Conservation (phyloP, 2,888 invertebrate species). For the Neoaliturus tenellus region DNA sequence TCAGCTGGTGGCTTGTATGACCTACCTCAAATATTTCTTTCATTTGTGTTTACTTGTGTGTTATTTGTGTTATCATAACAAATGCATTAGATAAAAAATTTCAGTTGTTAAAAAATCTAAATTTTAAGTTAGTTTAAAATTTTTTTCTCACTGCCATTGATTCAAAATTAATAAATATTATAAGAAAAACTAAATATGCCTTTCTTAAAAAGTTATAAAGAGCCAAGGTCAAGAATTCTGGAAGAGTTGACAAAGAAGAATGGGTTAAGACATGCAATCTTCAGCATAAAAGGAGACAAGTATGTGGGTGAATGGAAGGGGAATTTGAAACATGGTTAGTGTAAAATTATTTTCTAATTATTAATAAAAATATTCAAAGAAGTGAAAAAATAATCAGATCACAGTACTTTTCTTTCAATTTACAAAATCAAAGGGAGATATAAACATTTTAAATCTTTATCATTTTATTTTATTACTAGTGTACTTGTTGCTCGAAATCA, state of each 20-base stretch:
- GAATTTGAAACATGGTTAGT: slow-evolving; percentile 62
- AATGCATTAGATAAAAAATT: not conserved
- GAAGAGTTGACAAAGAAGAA: slow-evolving; percentile 75
- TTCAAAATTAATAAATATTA: not conserved
- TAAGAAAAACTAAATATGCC: slow-evolving; percentile 47
- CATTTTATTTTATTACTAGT: no score
- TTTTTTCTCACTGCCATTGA: not conserved
- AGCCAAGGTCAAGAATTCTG: slow-evolving; percentile 65
- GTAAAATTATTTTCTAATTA: not conserved
- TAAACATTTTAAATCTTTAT: no score
- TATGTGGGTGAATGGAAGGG: slow-evolving; percentile 53
- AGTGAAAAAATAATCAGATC: no score
- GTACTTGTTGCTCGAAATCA: no score
- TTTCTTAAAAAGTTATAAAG: slow-evolving; percentile 53
- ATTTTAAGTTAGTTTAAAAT: not conserved
- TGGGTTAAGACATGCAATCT: slow-evolving; percentile 77
- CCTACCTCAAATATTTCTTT: slow-evolving; percentile 2
- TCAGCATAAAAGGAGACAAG: slow-evolving; percentile 74
- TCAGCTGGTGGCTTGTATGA: not conserved
- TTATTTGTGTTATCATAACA: no score
- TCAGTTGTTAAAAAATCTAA: no score
- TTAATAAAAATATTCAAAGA: no score
- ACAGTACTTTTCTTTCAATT: no score
- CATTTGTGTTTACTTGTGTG: not conserved
- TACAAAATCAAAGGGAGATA: no score